Base-by-base conservation (phyloP, 1,140 invertebrate genomes). In the Drosophila watanabei region DNA sequence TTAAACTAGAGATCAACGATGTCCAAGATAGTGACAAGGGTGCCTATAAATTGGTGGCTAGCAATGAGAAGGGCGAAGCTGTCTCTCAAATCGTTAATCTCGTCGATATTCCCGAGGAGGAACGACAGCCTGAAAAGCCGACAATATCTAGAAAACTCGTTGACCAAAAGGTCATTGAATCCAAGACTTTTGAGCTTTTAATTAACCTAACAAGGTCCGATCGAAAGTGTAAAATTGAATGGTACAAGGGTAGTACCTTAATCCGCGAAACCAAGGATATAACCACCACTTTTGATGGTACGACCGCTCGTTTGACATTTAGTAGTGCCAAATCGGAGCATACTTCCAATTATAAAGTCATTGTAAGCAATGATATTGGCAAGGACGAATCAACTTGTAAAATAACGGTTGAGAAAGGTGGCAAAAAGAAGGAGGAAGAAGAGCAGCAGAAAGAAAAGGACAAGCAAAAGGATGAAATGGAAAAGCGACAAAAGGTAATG, bases 31-130 rank as follows among this genome's bases (percentile, higher is more conserved):
- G 93, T 20, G 98, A 99, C 89, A 98, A 97, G 93, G 98, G 98
- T 65, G 95, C 96, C 69, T 98, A 99, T 91, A 98, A 98, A 94
- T 94, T 98, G 69, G 95, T 98, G 0, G 98, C 98, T 9, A 98
- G 97, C 91, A 98, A 98, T 88, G 97, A 98, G 88, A 98, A 98
- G 93, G 98, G 98, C 71, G 97, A 98, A 94, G 97, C 97, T 2
- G 96, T 96, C 33, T 98, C 98, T n/a, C 97, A 98, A 93, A 95
- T 96, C 60, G 97, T 99, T 1, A 96, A 98, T 93, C 96, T 98
- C 13, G 96, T 96, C 41, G 97, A 98, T 82, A 96, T 98, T 81
- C 96, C 96, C 8, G 96, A 96, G 59, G 92, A 92, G 33, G 92
- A 93, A 43, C 80, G 82, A 9, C 92, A 92, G 46, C 79, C 82